phyloP scores from a whole-genome alignment of 2,113 vertebrate species.

The Seriola rivoliana region DNA sequence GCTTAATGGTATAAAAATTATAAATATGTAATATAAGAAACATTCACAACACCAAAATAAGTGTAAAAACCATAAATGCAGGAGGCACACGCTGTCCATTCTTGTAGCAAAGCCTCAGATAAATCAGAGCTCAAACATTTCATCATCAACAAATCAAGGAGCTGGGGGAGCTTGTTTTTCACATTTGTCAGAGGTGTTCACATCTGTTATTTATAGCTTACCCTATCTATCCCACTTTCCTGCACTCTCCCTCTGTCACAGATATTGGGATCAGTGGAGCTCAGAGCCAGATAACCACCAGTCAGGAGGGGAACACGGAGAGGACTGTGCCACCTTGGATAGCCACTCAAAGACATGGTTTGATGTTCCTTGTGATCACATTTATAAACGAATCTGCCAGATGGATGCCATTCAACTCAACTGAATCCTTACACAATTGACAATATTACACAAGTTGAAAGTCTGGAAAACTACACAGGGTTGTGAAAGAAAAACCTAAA shows the following conservation, averaged over 20 bases:
- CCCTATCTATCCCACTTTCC: constrained; percentile 14
- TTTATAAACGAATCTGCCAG: constrained; percentile 75
- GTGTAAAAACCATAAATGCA: background rate
- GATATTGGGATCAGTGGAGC: constrained; percentile 68
- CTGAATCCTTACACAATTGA: constrained; percentile 33
- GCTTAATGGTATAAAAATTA: background rate
- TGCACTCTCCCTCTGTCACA: constrained; percentile 38
- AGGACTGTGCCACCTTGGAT: constrained; percentile 72
- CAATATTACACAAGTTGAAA: constrained; percentile 11
- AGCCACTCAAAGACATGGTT: constrained; percentile 68
- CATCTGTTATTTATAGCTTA: constrained; percentile 33
- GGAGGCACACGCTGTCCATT: background rate
- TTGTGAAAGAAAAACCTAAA: background rate
- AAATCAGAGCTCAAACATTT: constrained; percentile 2
- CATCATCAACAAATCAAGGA: constrained; percentile 34
- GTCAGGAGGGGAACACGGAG: constrained; percentile 62
- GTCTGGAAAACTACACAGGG: constrained; percentile 8
- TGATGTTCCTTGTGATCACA: constrained; percentile 72
- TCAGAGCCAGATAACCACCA: constrained; percentile 76
- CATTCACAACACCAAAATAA: background rate
- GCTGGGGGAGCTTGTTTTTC: constrained; percentile 23
- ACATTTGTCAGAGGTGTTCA: constrained; percentile 34
- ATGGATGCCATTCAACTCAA: constrained; percentile 67
- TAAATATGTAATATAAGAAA: background rate
- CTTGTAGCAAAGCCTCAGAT: constrained; percentile 10